Evolutionary conservation across 1,140 invertebrate species (phyloP).

Genomic region (Sminthurides bifidus): DNA sequence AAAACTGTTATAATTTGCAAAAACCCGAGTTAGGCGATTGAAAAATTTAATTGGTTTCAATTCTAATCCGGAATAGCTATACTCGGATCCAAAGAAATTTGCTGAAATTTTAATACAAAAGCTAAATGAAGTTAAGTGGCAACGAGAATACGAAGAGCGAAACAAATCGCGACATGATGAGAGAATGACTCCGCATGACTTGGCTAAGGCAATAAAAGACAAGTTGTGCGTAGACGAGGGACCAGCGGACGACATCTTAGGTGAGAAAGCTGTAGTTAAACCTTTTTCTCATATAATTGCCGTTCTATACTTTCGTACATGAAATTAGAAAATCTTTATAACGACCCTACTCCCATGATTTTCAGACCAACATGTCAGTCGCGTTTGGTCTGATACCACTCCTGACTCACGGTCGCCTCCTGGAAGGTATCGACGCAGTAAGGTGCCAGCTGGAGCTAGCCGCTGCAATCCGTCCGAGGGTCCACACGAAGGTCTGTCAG

Average conservation of each 20-base stretch:
- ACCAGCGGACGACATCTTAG: conserved; percentile 6
- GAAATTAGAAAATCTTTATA: neutral
- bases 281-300: neutral
- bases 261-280: neutral
- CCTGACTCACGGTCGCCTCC: conserved; percentile 5
- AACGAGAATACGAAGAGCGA: neutral
- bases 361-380: conserved; percentile 6
- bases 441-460: neutral
- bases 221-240: conserved; percentile 3
- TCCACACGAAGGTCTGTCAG: neutral
- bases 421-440: neutral
- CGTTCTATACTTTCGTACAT: neutral
- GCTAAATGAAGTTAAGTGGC: neutral
- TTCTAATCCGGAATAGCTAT: too few species aligned
- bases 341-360: neutral
- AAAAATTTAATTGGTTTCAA: too few species aligned
- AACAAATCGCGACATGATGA: neutral
- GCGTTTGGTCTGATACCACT: conserved; percentile 2
- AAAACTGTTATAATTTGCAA: too few species aligned
- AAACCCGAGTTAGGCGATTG: too few species aligned
- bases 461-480: neutral
- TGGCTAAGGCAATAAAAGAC: neutral
- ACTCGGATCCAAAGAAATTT: neutral
- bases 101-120: neutral
- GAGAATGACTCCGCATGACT: too few species aligned